Conservation (phyloP, 2,113 vertebrate species). For the Uria lomvia region DNA sequence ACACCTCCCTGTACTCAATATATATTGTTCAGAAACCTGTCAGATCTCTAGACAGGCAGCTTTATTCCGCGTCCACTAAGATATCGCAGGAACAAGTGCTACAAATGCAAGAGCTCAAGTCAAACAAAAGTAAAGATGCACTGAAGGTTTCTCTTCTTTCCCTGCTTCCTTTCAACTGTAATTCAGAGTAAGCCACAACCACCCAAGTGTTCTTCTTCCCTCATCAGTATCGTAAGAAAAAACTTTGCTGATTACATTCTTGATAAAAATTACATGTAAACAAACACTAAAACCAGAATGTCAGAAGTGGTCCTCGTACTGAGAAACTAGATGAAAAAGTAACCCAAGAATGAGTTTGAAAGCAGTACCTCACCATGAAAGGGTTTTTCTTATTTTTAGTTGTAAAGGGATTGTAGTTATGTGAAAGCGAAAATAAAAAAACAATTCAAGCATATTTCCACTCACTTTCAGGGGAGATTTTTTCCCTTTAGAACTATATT, state of each 20-base stretch:
- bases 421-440: neutral
- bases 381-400: neutral
- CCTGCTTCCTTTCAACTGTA: neutral
- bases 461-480: neutral
- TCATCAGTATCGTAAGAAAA: neutral
- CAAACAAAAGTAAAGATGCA: neutral
- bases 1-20: neutral
- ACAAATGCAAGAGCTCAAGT: neutral
- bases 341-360: neutral
- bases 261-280: neutral
- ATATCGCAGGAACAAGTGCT: neutral
- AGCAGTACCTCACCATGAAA: neutral
- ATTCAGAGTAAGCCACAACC: neutral
- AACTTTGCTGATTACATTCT: neutral
- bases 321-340: neutral
- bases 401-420: neutral
- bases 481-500: neutral
- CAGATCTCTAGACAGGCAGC: neutral
- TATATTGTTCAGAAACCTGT: neutral
- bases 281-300: neutral
- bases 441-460: neutral
- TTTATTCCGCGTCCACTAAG: neutral
- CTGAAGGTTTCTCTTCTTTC: neutral
- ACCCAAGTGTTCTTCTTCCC: neutral
- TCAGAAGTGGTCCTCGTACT: neutral